Base-by-base conservation (phyloP, 1,140 invertebrate genomes). In the Cecropterus lyciades region DNA sequence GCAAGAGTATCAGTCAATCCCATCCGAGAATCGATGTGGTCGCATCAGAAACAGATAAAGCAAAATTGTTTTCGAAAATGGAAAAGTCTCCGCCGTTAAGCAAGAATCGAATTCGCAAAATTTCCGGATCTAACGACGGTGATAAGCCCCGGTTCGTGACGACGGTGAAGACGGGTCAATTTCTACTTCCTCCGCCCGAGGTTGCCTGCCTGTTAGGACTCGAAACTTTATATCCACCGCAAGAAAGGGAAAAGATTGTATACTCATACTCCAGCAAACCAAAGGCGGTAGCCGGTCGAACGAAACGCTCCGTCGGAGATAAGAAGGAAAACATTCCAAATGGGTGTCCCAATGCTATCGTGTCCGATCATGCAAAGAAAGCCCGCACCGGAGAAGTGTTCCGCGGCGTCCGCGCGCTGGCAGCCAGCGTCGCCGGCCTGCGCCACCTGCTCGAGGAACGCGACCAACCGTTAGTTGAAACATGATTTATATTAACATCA, bases 151-250 rank as follows among this genome's bases (percentile, higher is more conserved):
- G 95, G 0, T 97, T 97, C 75, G 94, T 97, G 40, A 97, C 96
- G 0, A 96, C 96, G 0, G 96, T 97, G 5, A 96, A 95, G 65
- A 94, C 93, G 16, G 96, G 96, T 0, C 94, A 95, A 70, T 97
- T 97, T 77, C 84, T 97, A 49, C 95, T 95, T 77, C 96, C 96
- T 0, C 95, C 96, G 0, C 95, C 95, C 15, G 95, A 96, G 75
- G 89, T 96, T 37, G 95, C 96, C 0, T 85, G 91, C 13, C 91
- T 95, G 0, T 89, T 95, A 2, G 95, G 95, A 0, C 91, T 95
- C 37, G 85, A 93, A 24, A 82, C 84, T 46, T 80, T 92, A 67
- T 92, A 91, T 43, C 80, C 81, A 30, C 77, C 69, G 55, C 77
- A 48, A 56, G 77, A 74, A 60, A 83, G 85, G 24, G 87, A 92